Base-by-base conservation (phyloP, 2,797 vertebrate species). In the Tangara arthus region DNA sequence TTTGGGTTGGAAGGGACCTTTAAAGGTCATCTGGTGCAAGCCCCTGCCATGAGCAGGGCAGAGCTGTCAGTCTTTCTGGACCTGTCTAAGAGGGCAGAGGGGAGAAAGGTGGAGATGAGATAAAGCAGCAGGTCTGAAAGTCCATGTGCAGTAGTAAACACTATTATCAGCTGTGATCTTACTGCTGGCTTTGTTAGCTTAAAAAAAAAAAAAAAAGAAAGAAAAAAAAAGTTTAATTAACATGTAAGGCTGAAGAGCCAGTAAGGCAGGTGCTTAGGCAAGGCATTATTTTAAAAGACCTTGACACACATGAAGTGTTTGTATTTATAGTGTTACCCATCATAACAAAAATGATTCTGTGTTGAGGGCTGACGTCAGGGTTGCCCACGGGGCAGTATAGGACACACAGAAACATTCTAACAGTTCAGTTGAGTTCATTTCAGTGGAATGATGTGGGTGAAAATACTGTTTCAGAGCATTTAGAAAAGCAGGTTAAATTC, bases 401-500 rank as follows among this genome's bases (percentile, higher is more conserved):
- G 79, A 42, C 81, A 39, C 11, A 76, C 46, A 90, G 85, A 94
- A 65, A 39, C 70, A 59, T 90, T 94, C 79, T 94, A 96, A 94
- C 94, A 94, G 89, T 94, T 66, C 0, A 2, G 77, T 50, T 97
- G 86, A 87, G 93, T 96, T 92, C 84, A 96, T 82, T 78, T 88
- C 76, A 16, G 88, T 94, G 93, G 91, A 96, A 95, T 87, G 94
- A 84, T 95, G 90, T 56, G 89, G 89, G 86, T 87, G 73, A 95
- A 89, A 95, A 92, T 23, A 53, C 63, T 89, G 56, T 87, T 95
- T 90, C 2, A 1, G 52, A 76, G 87, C 84, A 53, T 82, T 96
- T 70, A 87, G 79, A 65, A 64, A 96, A 97, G 91, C 94, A 94
- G 96, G 82, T 96, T 97, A 94, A 95, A 95, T 96, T 88, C 91